phyloP scores from a whole-genome alignment of 2,797 vertebrate genomes.

The Pangasius mekongensis region DNA sequence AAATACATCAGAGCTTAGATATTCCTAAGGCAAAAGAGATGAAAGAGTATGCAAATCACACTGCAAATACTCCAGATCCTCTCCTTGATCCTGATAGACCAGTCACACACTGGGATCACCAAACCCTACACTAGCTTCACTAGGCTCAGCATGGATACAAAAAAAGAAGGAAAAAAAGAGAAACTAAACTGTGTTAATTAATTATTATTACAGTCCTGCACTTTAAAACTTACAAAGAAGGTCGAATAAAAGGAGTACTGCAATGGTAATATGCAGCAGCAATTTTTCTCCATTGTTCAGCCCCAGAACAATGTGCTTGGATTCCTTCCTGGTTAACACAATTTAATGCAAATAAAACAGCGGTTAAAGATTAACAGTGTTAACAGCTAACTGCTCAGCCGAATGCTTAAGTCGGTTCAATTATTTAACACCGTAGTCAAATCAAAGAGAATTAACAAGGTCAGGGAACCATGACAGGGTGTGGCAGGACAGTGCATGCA shows the following conservation, averaged over 20 bases:
- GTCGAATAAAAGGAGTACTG: background rate
- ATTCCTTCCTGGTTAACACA: background rate
- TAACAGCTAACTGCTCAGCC: background rate
- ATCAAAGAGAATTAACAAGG: background rate
- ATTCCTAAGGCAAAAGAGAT: background rate
- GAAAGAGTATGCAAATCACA: conserved; percentile 21
- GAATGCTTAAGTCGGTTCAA: background rate
- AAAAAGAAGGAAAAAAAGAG: background rate
- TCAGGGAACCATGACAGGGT: background rate
- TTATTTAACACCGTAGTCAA: no score
- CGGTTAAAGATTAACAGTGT: background rate
- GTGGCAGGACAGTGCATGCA: background rate
- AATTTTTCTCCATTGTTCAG: background rate
- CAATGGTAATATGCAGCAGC: background rate
- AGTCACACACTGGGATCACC: background rate
- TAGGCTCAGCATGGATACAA: background rate
- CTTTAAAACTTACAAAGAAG: background rate
- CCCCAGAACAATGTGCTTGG: background rate
- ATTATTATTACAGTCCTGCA: background rate
- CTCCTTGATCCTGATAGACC: background rate
- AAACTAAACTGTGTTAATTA: background rate
- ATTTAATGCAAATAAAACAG: background rate
- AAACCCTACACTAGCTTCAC: background rate
- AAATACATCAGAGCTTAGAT: background rate
- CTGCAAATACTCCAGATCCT: background rate